Evolutionary conservation across 2,888 invertebrate genomes (phyloP).

Genomic region (Cerastoderma edule): DNA sequence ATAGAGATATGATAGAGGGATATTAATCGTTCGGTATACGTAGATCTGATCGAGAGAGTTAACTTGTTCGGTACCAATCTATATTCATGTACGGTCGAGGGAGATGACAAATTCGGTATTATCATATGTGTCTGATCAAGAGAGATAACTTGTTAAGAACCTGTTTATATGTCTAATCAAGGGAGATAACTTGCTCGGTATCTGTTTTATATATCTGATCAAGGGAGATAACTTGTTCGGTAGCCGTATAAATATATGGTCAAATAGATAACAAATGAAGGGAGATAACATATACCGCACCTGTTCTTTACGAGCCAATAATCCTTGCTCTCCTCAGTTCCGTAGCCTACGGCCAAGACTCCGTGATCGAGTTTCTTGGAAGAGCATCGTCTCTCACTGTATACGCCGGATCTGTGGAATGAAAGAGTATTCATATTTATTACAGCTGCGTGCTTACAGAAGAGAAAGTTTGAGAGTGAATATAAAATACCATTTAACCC

Average conservation of each 20-base stretch:
- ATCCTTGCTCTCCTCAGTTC: constrained; percentile 87
- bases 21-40: neutral
- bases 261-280: no score
- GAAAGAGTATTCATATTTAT: neutral
- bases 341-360: constrained; percentile 93
- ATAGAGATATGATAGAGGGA: neutral
- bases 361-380: constrained; percentile 94
- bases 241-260: neutral
- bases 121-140: neutral
- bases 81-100: neutral
- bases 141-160: neutral
- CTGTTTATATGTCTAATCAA: neutral
- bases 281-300: constrained; percentile 52
- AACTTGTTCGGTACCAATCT: neutral
- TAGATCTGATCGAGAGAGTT: neutral
- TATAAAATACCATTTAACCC: neutral
- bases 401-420: constrained; percentile 85
- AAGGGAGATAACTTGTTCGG: neutral
- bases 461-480: no score
- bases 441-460: no score
- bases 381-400: constrained; percentile 91
- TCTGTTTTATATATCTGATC: neutral
- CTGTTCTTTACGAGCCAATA: constrained; percentile 96
- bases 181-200: neutral
- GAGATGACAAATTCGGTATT: no score